A percentile compares a stretch with the other conserved stretches of the same genome.
phyloP scores from a whole-genome alignment of 2,888 invertebrate genomes.

The Cremastinae sp. region DNA sequence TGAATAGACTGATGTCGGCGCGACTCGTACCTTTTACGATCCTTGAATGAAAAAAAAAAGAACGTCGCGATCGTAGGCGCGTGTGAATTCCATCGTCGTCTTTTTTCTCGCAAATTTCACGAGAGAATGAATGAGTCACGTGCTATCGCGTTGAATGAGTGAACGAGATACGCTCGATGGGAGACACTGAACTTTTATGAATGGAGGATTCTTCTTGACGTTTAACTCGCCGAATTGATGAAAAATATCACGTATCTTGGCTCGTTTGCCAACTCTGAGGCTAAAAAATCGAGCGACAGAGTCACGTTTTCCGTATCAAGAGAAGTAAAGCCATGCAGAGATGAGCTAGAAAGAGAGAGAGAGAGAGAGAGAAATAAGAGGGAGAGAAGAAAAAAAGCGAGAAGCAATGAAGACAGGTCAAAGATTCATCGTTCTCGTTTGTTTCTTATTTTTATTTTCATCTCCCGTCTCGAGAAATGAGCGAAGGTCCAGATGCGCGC shows the following conservation, averaged over 20 bases:
- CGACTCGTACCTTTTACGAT: too few relatives aligned
- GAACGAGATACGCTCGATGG: conserved; percentile 45
- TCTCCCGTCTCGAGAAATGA: conserved; percentile 26
- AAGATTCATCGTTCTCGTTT: conserved; percentile 65
- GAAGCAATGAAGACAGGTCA: conserved; percentile 67
- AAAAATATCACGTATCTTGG: conserved; percentile 36
- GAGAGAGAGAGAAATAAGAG: conserved; percentile 14
- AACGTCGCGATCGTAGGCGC: neutral
- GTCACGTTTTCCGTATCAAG: conserved; percentile 41
- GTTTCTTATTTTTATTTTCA: conserved; percentile 33
- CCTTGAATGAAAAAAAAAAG: conserved; percentile 16
- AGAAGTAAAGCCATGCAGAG: conserved; percentile 15
- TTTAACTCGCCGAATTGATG: conserved; percentile 53
- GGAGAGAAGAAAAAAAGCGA: conserved; percentile 7
- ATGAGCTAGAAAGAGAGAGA: too few relatives aligned
- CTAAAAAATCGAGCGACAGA: conserved; percentile 31
- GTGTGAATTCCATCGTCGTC: neutral
- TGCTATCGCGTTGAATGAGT: conserved; percentile 44
- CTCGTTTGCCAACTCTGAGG: conserved; percentile 11
- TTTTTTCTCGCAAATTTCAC: conserved; percentile 13
- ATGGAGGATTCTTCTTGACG: conserved; percentile 57
- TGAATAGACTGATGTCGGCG: too few relatives aligned
- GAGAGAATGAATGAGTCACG: conserved; percentile 22
- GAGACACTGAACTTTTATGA: conserved; percentile 37
- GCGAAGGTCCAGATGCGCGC: conserved; percentile 58